phyloP scores from a whole-genome alignment of 2,797 vertebrate genomes.

The Gallinago stenura region DNA sequence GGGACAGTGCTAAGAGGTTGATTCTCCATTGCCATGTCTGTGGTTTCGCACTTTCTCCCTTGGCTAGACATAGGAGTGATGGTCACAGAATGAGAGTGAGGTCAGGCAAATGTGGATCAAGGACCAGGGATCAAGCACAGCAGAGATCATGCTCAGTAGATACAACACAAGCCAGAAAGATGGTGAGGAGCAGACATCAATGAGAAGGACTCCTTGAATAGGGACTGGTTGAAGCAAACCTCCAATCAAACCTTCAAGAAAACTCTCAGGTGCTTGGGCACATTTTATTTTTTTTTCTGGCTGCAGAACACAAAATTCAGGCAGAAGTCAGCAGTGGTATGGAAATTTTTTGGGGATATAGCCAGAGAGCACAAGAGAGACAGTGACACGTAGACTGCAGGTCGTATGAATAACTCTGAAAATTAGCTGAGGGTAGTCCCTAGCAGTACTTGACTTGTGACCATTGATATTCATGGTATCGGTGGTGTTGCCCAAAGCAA shows the following conservation, averaged over 20 bases:
- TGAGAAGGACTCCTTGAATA: background rate
- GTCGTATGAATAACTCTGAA: background rate
- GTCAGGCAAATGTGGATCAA: background rate
- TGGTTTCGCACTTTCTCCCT: background rate
- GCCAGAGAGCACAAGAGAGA: background rate
- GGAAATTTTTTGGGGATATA: background rate
- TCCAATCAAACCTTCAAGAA: background rate
- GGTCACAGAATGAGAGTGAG: background rate
- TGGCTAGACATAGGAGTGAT: background rate
- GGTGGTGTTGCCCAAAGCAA: background rate
- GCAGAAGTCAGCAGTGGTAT: background rate
- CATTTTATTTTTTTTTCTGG: background rate
- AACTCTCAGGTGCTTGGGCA: background rate
- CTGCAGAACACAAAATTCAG: background rate
- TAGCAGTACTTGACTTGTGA: background rate
- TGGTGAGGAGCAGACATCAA: background rate
- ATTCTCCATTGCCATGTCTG: background rate
- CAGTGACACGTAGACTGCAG: background rate
- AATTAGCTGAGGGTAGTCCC: background rate
- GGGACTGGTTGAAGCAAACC: background rate
- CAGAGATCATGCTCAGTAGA: background rate
- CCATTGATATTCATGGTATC: background rate
- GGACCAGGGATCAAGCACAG: background rate
- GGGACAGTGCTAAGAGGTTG: fast-evolving
- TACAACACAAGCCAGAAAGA: background rate